phyloP scores from a whole-genome alignment of 2,888 invertebrate species.

The Calameuta pallipes region DNA sequence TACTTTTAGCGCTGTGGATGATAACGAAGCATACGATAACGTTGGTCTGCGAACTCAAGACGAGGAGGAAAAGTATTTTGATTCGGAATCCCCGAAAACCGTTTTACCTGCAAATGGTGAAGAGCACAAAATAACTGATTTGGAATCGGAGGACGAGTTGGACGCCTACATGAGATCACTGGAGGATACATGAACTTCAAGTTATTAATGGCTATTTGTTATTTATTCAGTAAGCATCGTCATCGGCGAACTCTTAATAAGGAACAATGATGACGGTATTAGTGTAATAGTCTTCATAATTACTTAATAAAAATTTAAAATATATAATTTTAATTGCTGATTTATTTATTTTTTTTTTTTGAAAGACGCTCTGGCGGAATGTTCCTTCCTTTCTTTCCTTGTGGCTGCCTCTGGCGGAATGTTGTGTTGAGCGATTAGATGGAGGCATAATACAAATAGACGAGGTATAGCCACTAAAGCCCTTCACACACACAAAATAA shows the following conservation, averaged over 20 bases:
- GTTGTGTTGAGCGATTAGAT: no score
- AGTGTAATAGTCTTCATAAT: no score
- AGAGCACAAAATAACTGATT: constrained; percentile 36
- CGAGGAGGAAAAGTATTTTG: constrained; percentile 92
- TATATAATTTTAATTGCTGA: no score
- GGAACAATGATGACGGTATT: neutral
- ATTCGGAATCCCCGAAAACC: constrained; percentile 79
- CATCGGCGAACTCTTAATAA: neutral
- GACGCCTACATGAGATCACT: constrained; percentile 77
- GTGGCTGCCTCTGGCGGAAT: no score
- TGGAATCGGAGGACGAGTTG: constrained; percentile 72
- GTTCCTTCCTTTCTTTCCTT: no score
- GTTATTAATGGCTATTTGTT: constrained; percentile 36
- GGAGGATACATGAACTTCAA: constrained; percentile 54
- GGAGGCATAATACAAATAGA: no score
- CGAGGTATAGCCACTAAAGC: no score
- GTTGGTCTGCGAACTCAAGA: constrained; percentile 80
- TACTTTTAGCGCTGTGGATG: constrained; percentile 75
- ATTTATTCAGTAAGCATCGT: constrained; percentile 48
- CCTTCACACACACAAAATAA: no score
- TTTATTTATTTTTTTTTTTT: no score
- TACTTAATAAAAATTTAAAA: no score
- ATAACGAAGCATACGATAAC: constrained; percentile 84
- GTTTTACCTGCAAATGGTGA: constrained; percentile 33
- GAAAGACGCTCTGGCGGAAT: no score